These are phyloP conservation scores for Ophion ellenae DNA, from an alignment of 2,888 invertebrate genomes.

Conservation along the genomic window DNA sequence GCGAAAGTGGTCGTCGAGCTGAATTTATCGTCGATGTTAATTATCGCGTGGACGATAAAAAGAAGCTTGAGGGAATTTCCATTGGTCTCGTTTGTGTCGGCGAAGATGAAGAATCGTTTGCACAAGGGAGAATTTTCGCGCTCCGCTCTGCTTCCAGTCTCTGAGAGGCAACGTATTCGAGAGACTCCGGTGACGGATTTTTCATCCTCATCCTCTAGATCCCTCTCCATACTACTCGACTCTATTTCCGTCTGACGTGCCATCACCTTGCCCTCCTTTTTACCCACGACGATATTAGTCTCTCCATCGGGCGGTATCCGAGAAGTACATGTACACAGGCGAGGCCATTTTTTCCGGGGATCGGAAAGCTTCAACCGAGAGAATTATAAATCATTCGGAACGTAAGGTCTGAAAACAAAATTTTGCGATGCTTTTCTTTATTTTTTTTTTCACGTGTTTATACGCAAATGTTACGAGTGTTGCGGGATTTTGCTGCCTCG, in stretches of 20 bases:
- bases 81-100: neutral
- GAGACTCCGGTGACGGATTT: constrained; percentile 43
- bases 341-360: constrained; percentile 26
- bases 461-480: neutral
- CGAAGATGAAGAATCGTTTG: neutral
- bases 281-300: constrained; percentile 61
- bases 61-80: neutral
- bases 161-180: constrained; percentile 27
- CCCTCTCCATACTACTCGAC: constrained; percentile 61
- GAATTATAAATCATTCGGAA: constrained; percentile 54
- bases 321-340: constrained; percentile 19
- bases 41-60: neutral
- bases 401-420: constrained; percentile 42
- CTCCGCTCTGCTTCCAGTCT: constrained; percentile 18
- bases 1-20: neutral
- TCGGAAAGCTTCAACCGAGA: constrained; percentile 28
- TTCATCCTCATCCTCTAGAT: constrained; percentile 35
- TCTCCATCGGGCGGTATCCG: constrained; percentile 61
- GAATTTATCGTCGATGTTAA: no score
- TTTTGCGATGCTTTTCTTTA: constrained; percentile 9
- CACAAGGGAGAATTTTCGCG: neutral
- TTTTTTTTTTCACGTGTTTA: constrained; percentile 3
- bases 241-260: constrained; percentile 69
- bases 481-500: neutral
- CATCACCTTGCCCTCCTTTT: constrained; percentile 70